Percentiles rank a stretch among this genome's conserved stretches.
Evolutionary conservation across 2,888 invertebrate species (phyloP).

Genomic region (Deroplatys truncata): DNA sequence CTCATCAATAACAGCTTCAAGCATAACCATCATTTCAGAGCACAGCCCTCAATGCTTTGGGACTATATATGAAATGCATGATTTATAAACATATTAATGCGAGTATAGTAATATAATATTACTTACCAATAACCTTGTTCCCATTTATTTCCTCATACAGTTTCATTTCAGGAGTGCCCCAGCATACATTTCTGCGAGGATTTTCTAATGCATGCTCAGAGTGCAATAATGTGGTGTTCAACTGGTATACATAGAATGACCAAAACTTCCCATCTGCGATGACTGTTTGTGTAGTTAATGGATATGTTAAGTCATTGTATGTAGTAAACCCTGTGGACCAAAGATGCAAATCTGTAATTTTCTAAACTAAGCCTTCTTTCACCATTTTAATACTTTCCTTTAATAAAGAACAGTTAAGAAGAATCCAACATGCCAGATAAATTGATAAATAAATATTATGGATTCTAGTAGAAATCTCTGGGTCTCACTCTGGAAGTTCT

Average conservation of each 20-base stretch:
- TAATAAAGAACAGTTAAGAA: too few relatives aligned
- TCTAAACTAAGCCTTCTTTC: neutral
- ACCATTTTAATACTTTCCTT: too few relatives aligned
- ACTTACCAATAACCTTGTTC: slow-evolving; percentile 54
- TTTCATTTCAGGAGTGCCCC: slow-evolving; percentile 65
- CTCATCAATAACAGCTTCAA: too few relatives aligned
- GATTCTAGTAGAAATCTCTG: too few relatives aligned
- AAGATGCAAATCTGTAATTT: neutral
- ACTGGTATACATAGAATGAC: slow-evolving; percentile 85
- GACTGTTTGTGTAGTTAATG: slow-evolving; percentile 81
- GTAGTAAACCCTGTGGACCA: slow-evolving; percentile 67
- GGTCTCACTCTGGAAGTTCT: too few relatives aligned
- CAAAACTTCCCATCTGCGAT: slow-evolving; percentile 84
- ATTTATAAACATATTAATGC: too few relatives aligned
- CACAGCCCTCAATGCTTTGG: too few relatives aligned
- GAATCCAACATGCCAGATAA: too few relatives aligned
- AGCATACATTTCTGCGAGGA: slow-evolving; percentile 73
- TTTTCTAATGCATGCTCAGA: slow-evolving; percentile 58
- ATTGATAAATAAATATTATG: too few relatives aligned
- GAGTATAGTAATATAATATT: too few relatives aligned
- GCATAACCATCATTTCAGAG: too few relatives aligned
- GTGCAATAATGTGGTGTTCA: slow-evolving; percentile 77
- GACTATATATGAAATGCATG: too few relatives aligned
- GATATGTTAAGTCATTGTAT: slow-evolving; percentile 86
- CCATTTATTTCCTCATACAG: slow-evolving; percentile 69